Base-by-base conservation (phyloP, 2,797 vertebrate species). In the Lutjanus argentimaculatus region DNA sequence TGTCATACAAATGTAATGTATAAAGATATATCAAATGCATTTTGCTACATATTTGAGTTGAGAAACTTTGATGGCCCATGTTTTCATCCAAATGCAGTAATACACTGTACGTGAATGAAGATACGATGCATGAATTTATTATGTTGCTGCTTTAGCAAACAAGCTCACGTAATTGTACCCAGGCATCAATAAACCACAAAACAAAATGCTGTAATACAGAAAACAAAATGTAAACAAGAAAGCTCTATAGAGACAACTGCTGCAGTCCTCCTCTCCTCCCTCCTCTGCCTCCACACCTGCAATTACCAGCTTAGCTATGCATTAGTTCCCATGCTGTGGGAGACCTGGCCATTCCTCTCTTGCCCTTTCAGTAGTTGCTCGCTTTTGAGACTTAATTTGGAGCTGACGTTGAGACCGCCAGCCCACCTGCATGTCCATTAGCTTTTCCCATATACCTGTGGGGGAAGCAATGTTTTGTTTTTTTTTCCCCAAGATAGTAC, bases 111-210 rank as follows among this genome's bases (percentile, higher is more conserved):
- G 22, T 40, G 19, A 65, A 58, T n/a, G 8, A 15, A 51, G 42
- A 55, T 36, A 8, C 21, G 40, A 56, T 45, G 43, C 7, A 67
- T 68, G 12, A 8, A 73, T 48, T 46, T 63, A 64, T 74, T 42
- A n/a, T 65, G 13, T 25, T 25, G 30, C 48, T 48, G 64, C 16
- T 17, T 10, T 11, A 17, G 49, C 43, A 49, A 49, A 49, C 40
- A 66, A n/a, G 7, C 43, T 25, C 10, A 46, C 13, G 15, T 19
- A 6, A 22, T 64, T n/a, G 48, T 45, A 48, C 6, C 3, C 0
- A 12, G 12, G 2, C 51, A 52, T 42, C 9, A 56, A 46, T 61
- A 49, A 80, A 48, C n/a, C 22, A 45, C 10, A 61, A 8, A 45
- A 66, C 11, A n/a, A 65, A 51, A 30, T 57, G 9, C 30, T 14